Evolutionary conservation across 2,113 vertebrate species (phyloP).

Genomic region (Rhinichthys klamathensis): DNA sequence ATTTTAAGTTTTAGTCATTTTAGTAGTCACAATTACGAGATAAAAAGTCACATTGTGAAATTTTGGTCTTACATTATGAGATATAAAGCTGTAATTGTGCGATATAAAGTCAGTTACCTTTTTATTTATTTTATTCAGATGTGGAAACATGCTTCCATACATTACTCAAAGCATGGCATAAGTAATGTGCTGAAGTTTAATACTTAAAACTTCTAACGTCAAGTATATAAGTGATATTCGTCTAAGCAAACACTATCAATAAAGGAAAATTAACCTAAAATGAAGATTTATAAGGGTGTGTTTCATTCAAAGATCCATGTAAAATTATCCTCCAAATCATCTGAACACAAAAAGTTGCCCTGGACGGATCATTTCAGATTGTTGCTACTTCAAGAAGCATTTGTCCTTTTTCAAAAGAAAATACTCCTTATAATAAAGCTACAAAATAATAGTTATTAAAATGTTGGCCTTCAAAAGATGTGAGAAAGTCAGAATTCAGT

Average conservation of each 20-base stretch:
- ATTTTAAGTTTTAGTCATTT: background rate
- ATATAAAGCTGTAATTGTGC: background rate
- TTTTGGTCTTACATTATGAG: background rate
- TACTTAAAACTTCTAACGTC: background rate
- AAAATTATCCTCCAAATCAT: background rate
- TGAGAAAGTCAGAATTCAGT: background rate
- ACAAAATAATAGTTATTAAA: background rate
- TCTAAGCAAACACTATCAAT: background rate
- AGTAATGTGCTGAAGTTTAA: background rate
- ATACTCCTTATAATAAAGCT: background rate
- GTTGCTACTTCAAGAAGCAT: conserved; percentile 11
- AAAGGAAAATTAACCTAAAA: background rate
- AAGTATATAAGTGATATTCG: background rate
- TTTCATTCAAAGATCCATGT: background rate
- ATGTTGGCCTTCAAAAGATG: background rate
- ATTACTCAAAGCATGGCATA: background rate
- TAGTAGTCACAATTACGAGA: background rate
- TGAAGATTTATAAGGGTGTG: background rate
- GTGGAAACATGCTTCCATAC: background rate
- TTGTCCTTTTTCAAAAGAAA: background rate
- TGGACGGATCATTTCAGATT: background rate
- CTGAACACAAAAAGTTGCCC: background rate
- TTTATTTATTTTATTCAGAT: background rate
- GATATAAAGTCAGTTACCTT: background rate
- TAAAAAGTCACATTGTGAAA: background rate